Evolutionary conservation across 2,113 vertebrate genomes (phyloP), one percentile per base, ranked within the genome.

Genomic region (Macquaria ambigua): DNA sequence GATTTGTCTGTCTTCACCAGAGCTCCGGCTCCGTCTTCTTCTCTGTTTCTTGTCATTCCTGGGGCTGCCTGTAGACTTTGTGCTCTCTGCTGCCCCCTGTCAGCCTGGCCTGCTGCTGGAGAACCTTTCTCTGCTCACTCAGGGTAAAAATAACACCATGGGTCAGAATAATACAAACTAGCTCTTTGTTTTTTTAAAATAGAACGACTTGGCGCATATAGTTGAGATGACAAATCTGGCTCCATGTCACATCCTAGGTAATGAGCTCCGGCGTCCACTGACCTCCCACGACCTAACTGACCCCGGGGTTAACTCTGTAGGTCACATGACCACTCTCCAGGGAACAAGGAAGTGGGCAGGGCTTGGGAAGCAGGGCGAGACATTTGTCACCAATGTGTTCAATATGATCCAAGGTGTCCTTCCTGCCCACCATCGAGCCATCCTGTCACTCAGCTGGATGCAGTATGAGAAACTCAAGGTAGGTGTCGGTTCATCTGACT

Each of bases 401-500:
- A 94, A 95, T 39, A 94, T 96, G 78, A 89, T 96, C 0, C 91
- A 96, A 70, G 96, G 93, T 1, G 73, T 97, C 2, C 93, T 98
- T 85, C 87, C 96, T 16, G 93, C 89, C 69, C 82, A 91, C 43
- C 96, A 97, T 76, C 95, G 95, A 87, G 93, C 94, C 21, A 85
- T 89, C 64, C 92, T 99, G 39, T 95, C 96, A 2, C 81, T 96
- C 80, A 96, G 93, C 90, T 97, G 97, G 97, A 90, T 99, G n/a
- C 97, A 90, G 83, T 98, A 99, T 11, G 97, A 99, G 95, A 97
- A 97, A 74, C 94, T 95, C 1, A 99, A 99, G 97, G 98, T 99
- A 92, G 89, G 67, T n/a, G 2, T 31, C 6, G 2, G 7, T 50
- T 61, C 15, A 41, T 43, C 16, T 53, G 25, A 58, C 25, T 70